Base-by-base conservation (phyloP, 1,140 invertebrate species). In the Mesaphorura yosii region DNA sequence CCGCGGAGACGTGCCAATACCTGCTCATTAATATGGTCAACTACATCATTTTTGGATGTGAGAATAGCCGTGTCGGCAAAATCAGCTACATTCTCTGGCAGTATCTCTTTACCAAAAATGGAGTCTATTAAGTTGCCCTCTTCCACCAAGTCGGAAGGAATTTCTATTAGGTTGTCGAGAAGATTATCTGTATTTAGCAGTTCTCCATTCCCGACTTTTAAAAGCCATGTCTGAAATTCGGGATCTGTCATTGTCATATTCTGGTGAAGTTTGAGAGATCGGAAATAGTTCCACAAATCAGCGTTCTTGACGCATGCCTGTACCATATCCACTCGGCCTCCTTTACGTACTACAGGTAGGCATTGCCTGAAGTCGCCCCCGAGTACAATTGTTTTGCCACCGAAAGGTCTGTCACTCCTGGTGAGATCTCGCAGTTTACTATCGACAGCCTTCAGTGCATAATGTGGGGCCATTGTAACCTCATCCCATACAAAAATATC, bases 331-430 rank as follows among this genome's bases (percentile, higher is more conserved):
- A 69, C 69, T 44, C 58, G 51, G 14, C 69, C 73, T 54, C 63
- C 66, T 63, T 65, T 60, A 38, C 59, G 54, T 22, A 73, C 68
- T 3, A 75, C 67, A 3, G 72, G 71, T 23, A 75, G 55, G 15
- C 64, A 74, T 64, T 76, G 71, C 42, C 71, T 53, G 62, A 75
- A 77, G 66, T 76, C 70, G 38, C 73, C 72, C 1, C 58, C 55
- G 27, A 58, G 17, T 14, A 58, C 15, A 20, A 60, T 39, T 3
- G 49, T 23, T 41, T 49, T 59, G 2, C 48, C 47, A 3, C 57
- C 57, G 27, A 59, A 69, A 37, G 58, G 64, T 31, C 38, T 28
- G 14, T 26, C 41, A 57, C 41, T 58, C 55, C 22, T 41, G 68
- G 46, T 59, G n/a, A n/a, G n/a, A n/a, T n/a, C n/a, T n/a, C n/a